Conservation (phyloP, 2,113 vertebrate genomes). For the Rhegmatorhina hoffmannsi region DNA sequence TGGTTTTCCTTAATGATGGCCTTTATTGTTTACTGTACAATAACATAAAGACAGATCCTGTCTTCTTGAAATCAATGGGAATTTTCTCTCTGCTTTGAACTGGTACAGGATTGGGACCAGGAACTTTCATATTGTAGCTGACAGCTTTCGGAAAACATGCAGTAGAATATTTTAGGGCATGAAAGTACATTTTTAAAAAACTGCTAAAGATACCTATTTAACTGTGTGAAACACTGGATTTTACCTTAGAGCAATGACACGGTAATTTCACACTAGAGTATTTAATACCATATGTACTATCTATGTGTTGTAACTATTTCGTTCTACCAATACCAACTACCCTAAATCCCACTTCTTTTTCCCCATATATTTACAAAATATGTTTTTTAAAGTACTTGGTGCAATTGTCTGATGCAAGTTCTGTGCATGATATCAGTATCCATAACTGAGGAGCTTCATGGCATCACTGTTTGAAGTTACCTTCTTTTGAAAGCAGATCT, state of each 20-base stretch:
- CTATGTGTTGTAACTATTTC: background rate
- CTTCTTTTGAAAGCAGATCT: slow-evolving; percentile 99
- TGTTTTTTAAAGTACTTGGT: background rate
- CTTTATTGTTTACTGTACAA: background rate
- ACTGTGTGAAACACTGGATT: background rate
- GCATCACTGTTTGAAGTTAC: slow-evolving; percentile 76
- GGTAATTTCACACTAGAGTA: background rate
- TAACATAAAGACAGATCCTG: background rate
- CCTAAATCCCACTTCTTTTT: background rate
- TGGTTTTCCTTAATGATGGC: background rate
- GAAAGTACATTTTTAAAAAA: background rate
- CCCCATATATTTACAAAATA: background rate
- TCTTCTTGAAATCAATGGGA: background rate
- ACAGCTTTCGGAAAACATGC: background rate
- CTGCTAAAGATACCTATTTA: background rate
- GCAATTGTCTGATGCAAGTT: background rate
- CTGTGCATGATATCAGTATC: background rate
- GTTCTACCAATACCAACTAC: background rate
- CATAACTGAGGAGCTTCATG: background rate
- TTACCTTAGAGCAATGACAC: background rate
- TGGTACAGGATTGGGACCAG: background rate
- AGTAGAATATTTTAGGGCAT: background rate
- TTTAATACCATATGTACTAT: background rate
- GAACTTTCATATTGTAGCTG: background rate
- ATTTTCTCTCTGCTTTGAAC: background rate